These are phyloP conservation scores for Eupithecia dodoneata DNA, from an alignment of 2,888 invertebrate genomes.

Conservation along the genomic window DNA sequence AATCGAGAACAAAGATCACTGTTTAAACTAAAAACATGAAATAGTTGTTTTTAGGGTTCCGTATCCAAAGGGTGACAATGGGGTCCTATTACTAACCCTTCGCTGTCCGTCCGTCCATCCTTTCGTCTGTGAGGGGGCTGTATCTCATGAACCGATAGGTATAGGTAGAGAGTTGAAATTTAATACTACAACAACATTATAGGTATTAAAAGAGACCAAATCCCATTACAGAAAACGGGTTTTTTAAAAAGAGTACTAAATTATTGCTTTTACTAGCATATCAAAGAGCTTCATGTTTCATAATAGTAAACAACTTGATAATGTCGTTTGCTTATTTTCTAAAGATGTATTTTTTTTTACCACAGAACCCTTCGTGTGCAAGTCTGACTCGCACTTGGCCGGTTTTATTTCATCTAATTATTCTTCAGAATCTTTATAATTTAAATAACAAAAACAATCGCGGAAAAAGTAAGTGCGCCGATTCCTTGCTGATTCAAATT, in stretches of 20 bases:
- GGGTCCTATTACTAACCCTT: background rate
- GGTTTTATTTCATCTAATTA: background rate
- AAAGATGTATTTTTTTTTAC: background rate
- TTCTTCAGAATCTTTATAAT: conserved; percentile 44
- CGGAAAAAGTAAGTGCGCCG: conserved; percentile 42
- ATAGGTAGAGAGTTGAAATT: background rate
- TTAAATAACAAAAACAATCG: conserved; percentile 52
- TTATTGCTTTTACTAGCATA: background rate
- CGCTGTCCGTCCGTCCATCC: background rate
- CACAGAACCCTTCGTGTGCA: background rate
- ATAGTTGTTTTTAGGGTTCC: background rate
- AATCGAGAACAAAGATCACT: background rate
- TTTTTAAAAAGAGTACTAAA: background rate
- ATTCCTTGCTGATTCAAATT: conserved; percentile 46
- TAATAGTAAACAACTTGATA: conserved; percentile 2
- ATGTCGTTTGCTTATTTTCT: conserved; percentile 11
- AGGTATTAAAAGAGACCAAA: background rate
- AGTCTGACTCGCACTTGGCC: background rate
- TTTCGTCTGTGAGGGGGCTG: background rate
- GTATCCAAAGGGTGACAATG: background rate
- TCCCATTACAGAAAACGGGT: background rate
- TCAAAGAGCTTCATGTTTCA: background rate
- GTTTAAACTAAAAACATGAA: background rate
- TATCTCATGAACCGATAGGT: background rate
- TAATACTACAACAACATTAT: background rate